Evolutionary conservation across 2,113 vertebrate species (phyloP), one percentile per base, ranked within the genome.

Genomic region (Daubentonia madagascariensis): DNA sequence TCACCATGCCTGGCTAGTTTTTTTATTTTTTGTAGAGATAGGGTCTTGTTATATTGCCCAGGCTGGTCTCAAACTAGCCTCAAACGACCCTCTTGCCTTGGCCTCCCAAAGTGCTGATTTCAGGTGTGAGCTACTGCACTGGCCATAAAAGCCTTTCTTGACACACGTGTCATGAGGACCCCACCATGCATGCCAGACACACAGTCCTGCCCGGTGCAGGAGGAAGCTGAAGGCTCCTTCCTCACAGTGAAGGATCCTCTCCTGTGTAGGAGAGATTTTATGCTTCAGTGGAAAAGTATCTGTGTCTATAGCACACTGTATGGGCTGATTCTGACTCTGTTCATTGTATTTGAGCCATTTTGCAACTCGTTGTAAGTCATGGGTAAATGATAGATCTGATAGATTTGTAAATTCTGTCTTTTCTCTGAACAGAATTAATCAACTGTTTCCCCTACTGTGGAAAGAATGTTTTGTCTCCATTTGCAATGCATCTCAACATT

Each of bases 161-260:
- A n/a, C 30, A 48, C 3, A 35, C 18, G 0, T 45, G 43, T 45
- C 40, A 17, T 22, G 23, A 86, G n/a, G 48, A 28, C 59, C 22
- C 25, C 48, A 11, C 57, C 13, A 2, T 14, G 13, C 3, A 4
- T 1, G 3, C 72, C 30, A 93, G 75, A n/a, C 14, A 28, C 13
- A n/a, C 14, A 37, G 40, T n/a, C 75, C 18, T 30, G 8, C 9
- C 65, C 12, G 1, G 45, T 28, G 3, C 1, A 16, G 68, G 10
- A 86, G 35, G 78, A 28, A 6, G 52, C 8, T 25, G 59, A 91
- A 83, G 18, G 9, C 43, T 22, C 43, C 22, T 28, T 10, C 5
- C 52, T 88, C 50, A 40, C 22, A 0, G 0, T 8, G 52, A 48
- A 25, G 25, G 75, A 11, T n/a, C 65, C 28, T 7, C 1, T 4